These are phyloP conservation scores for Spialia ferax DNA, from an alignment of 2,888 invertebrate species.

Conservation along the genomic window DNA sequence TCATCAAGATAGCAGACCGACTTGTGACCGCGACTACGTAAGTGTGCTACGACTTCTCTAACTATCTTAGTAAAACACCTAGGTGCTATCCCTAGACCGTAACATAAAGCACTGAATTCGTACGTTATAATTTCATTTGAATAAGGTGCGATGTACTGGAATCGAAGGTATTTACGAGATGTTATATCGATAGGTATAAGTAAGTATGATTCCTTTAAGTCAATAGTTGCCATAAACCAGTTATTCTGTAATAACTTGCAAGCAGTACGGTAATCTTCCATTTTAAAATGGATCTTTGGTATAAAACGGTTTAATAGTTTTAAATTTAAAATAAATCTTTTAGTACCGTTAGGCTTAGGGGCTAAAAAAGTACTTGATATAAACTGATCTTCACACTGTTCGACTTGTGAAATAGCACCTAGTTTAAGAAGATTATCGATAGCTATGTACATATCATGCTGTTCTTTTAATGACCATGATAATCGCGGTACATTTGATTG, in stretches of 20 bases:
- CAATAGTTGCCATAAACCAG: slow-evolving; percentile 45
- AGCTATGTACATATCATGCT: slow-evolving; percentile 35
- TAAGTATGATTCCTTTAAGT: slow-evolving; percentile 47
- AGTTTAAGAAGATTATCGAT: slow-evolving; percentile 44
- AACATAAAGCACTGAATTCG: slow-evolving; percentile 39
- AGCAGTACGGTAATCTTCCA: slow-evolving; percentile 49
- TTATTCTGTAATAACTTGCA: slow-evolving; percentile 36
- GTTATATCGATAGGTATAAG: slow-evolving; percentile 39
- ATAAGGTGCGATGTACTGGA: slow-evolving; percentile 40
- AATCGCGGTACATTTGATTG: background rate
- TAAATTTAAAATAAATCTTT: slow-evolving; percentile 47
- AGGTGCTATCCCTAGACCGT: slow-evolving; percentile 36
- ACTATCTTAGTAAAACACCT: slow-evolving; percentile 39
- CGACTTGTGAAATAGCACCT: slow-evolving; percentile 44
- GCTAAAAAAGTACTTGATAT: slow-evolving; percentile 45
- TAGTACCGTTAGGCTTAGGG: slow-evolving; percentile 43
- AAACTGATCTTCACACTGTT: slow-evolving; percentile 38
- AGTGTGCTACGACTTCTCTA: slow-evolving; percentile 29
- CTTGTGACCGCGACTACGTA: slow-evolving; percentile 32
- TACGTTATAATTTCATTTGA: slow-evolving; percentile 15
- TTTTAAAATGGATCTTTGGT: slow-evolving; percentile 45
- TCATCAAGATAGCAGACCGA: slow-evolving; percentile 42
- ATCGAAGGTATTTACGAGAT: slow-evolving; percentile 45
- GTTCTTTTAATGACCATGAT: slow-evolving; percentile 16
- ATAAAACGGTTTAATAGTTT: slow-evolving; percentile 47